Conservation (phyloP, 2,113 vertebrate genomes). For the Desmodus rotundus region DNA sequence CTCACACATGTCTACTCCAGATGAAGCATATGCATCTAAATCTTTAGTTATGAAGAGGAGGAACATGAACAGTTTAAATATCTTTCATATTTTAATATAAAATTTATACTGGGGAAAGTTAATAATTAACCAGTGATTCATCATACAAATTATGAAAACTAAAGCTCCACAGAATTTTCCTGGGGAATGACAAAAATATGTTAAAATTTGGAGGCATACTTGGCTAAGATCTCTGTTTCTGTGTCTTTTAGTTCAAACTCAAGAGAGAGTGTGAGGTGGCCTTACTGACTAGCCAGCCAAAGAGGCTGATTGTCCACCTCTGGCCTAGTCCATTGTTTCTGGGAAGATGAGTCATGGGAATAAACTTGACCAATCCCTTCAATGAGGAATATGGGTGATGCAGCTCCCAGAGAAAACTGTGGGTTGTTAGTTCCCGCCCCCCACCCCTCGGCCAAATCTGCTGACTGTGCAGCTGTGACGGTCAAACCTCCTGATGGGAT, state of each 20-base stretch:
- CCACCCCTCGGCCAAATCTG: accelerated
- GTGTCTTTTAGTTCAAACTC: background rate
- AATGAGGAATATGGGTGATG: background rate
- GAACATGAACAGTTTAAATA: background rate
- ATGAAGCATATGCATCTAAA: background rate
- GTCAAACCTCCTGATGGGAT: background rate
- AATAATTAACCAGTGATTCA: constrained; percentile 24
- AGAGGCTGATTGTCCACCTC: background rate
- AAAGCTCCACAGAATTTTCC: constrained; percentile 1
- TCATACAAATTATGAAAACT: constrained; percentile 22
- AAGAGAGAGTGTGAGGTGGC: background rate
- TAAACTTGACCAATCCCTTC: background rate
- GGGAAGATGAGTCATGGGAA: background rate
- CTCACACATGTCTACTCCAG: background rate
- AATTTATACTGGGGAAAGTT: constrained; percentile 4
- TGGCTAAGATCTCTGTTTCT: background rate
- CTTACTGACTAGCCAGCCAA: background rate
- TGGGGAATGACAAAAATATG: background rate
- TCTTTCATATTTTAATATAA: constrained; percentile 42
- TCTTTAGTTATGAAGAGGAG: background rate
- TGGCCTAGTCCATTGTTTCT: background rate
- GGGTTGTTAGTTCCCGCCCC: background rate
- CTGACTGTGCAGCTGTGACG: background rate
- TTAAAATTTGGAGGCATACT: background rate
- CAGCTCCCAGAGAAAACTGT: background rate